phyloP scores from a whole-genome alignment of 2,888 invertebrate genomes.

The Brachyopa scutellaris region DNA sequence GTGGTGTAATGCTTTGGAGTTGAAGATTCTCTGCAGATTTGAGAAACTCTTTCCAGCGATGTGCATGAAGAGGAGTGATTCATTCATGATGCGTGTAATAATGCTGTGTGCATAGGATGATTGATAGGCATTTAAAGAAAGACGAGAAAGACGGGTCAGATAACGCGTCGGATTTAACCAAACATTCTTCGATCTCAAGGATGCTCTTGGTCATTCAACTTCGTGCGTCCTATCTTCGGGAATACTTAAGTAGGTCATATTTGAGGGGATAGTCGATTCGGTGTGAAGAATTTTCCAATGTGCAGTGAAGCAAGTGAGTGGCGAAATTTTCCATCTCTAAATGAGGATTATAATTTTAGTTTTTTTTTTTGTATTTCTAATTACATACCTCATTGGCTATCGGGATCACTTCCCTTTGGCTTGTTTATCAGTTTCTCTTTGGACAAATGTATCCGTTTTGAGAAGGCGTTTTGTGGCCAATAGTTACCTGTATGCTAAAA shows the following conservation, averaged over 20 bases:
- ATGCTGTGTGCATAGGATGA: background rate
- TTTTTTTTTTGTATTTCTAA: background rate
- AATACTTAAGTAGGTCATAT: conserved; percentile 55
- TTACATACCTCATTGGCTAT: background rate
- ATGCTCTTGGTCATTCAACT: conserved; percentile 50
- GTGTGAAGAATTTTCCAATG: background rate
- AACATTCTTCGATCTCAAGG: conserved; percentile 30
- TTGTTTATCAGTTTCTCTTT: background rate
- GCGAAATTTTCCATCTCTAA: conserved; percentile 5
- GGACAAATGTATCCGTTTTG: background rate
- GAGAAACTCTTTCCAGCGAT: conserved; percentile 13
- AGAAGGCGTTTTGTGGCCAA: background rate
- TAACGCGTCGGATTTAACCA: conserved; percentile 44
- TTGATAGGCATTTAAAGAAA: background rate
- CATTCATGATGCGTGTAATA: conserved; percentile 20
- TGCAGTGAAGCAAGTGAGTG: conserved; percentile 18
- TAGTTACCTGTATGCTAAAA: background rate
- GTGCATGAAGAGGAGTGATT: conserved; percentile 19
- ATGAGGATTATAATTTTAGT: background rate
- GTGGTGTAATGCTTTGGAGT: conserved; percentile 40
- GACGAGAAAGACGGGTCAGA: conserved; percentile 5
- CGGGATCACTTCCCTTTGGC: background rate
- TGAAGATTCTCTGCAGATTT: background rate
- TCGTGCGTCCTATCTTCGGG: conserved; percentile 8
- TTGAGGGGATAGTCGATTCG: background rate